These are phyloP conservation scores for Eulemur mongoz DNA, from an alignment of 2,797 vertebrate species.

Conservation along the genomic window DNA sequence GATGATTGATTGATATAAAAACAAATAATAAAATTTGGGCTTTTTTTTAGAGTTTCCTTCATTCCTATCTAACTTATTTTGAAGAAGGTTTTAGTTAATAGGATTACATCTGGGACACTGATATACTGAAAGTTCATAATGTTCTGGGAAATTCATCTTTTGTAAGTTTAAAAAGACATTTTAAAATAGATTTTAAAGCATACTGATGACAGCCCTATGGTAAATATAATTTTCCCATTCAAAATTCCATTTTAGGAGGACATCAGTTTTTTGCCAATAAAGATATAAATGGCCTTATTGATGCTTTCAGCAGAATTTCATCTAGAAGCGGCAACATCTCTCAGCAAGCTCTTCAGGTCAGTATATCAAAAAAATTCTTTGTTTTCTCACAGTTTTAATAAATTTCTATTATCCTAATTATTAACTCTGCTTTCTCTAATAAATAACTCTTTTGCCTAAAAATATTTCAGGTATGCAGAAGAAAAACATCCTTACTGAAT, in stretches of 20 bases:
- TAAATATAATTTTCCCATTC: background rate
- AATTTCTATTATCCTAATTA: background rate
- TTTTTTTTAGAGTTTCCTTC: background rate
- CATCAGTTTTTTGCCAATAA: conserved; percentile 65
- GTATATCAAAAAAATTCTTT: conserved; percentile 33
- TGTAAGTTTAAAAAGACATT: background rate
- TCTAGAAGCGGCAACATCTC: conserved; percentile 76
- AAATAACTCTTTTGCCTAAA: background rate
- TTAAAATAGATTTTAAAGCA: background rate
- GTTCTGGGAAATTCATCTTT: background rate
- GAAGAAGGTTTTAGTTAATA: conserved; percentile 12
- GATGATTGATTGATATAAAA: background rate
- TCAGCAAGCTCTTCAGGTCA: conserved; percentile 84
- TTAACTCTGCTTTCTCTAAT: background rate
- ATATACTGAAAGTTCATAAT: background rate
- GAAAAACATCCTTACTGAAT: background rate
- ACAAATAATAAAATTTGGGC: background rate
- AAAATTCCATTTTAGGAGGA: conserved; percentile 79
- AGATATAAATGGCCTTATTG: conserved; percentile 77
- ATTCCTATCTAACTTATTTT: conserved; percentile 3
- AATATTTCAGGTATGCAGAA: background rate
- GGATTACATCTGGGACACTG: background rate
- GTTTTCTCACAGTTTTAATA: background rate
- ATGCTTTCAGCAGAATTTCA: conserved; percentile 82
- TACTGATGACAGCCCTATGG: background rate